Evolutionary conservation across 2,113 vertebrate genomes (phyloP).

Genomic region (Centropus unirufus): DNA sequence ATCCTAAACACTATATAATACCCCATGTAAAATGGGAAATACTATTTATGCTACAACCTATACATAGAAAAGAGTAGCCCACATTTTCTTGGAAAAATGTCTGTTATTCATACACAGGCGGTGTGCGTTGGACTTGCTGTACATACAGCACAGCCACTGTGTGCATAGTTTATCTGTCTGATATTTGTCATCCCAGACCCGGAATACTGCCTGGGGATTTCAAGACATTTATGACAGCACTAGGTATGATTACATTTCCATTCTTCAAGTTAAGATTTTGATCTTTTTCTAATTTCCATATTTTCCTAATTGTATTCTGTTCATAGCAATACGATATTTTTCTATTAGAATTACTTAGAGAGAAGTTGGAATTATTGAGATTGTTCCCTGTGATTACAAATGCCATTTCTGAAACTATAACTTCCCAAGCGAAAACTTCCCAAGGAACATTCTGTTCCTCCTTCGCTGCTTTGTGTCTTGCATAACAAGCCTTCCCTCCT

Average conservation of each 20-base stretch:
- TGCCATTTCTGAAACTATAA: background rate
- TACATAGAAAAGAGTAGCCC: background rate
- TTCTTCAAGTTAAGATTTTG: background rate
- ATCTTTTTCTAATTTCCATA: background rate
- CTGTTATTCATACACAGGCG: background rate
- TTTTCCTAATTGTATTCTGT: background rate
- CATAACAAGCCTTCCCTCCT: background rate
- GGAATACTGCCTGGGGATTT: background rate
- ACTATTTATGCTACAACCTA: background rate
- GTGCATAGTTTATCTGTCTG: background rate
- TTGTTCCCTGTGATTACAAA: background rate
- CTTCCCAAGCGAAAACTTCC: background rate
- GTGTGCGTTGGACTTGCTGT: background rate
- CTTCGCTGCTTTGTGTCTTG: background rate
- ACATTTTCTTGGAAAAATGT: background rate
- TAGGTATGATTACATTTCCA: background rate
- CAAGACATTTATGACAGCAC: background rate
- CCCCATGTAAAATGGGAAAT: background rate
- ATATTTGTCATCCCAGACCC: background rate
- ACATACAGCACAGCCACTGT: accelerated
- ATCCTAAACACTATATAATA: background rate
- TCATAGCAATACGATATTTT: background rate
- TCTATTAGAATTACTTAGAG: background rate
- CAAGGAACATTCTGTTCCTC: background rate
- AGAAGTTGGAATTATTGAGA: background rate